These are phyloP conservation scores for Oncorhynchus clarkii DNA, from an alignment of 2,113 vertebrate genomes.

Conservation along the genomic window DNA sequence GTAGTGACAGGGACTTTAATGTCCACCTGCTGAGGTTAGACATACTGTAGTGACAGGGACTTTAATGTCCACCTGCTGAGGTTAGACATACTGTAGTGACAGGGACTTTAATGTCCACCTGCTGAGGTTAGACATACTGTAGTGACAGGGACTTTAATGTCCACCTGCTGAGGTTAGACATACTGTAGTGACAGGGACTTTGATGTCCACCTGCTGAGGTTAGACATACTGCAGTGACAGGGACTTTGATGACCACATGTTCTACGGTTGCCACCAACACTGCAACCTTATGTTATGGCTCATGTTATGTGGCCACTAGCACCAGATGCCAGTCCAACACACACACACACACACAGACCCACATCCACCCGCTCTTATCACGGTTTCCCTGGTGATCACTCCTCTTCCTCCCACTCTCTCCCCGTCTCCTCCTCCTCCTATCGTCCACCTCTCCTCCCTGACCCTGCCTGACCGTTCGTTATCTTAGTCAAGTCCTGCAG, in stretches of 20 bases:
- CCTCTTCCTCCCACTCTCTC: conserved; percentile 30
- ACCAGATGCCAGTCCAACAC: background rate
- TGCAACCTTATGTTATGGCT: background rate
- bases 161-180: too few species aligned
- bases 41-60: too few species aligned
- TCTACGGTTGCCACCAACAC: background rate
- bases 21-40: too few species aligned
- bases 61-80: too few species aligned
- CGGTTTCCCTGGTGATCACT: conserved; percentile 51
- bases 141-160: too few species aligned
- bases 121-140: too few species aligned
- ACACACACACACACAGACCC: conserved; percentile 5
- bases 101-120: background rate
- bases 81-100: too few species aligned
- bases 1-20: too few species aligned
- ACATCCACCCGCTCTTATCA: conserved; percentile 48
- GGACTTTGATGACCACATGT: background rate
- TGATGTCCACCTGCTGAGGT: too few species aligned
- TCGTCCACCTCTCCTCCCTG: conserved; percentile 44
- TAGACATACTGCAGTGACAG: too few species aligned
- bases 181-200: too few species aligned
- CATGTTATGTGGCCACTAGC: background rate
- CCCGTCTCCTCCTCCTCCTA: conserved; percentile 18
- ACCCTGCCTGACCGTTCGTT: conserved; percentile 83
- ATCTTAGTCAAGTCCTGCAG: conserved; percentile 98